Conservation (phyloP, 2,113 vertebrate species). For the Anhinga rufa region DNA sequence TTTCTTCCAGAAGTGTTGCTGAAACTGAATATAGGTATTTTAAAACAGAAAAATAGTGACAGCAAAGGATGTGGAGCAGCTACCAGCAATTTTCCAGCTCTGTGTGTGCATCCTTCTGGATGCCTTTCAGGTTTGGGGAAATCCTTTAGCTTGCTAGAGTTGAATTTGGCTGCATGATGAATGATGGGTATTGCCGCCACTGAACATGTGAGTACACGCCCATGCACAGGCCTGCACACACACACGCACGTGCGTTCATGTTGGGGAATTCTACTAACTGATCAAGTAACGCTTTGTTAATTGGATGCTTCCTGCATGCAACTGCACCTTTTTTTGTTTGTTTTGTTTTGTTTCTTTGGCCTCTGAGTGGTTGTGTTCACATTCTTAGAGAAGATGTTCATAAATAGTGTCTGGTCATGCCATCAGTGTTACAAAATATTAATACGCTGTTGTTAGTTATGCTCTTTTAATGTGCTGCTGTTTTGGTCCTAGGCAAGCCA, state of each 20-base stretch:
- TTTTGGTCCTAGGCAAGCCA: not conserved
- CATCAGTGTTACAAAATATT: not conserved
- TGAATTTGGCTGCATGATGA: accelerated
- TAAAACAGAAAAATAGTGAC: not conserved
- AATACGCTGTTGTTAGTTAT: not conserved
- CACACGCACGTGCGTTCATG: accelerated
- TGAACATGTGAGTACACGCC: not conserved
- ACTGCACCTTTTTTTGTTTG: no score
- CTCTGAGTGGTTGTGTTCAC: no score
- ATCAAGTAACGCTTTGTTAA: not conserved
- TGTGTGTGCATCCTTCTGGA: not conserved
- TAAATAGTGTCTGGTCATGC: not conserved
- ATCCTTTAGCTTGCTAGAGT: not conserved
- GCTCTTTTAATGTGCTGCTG: not conserved
- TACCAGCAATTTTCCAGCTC: not conserved
- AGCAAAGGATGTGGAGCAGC: not conserved
- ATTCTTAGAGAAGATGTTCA: no score
- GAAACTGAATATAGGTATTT: not conserved
- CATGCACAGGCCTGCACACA: accelerated
- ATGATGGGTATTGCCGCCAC: not conserved
- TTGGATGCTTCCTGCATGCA: not conserved
- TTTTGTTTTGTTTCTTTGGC: no score
- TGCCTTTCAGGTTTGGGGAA: not conserved
- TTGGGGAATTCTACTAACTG: not conserved
- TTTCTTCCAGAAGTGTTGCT: not conserved